Percentiles rank a stretch among this genome's conserved stretches.
Evolutionary conservation across 2,888 invertebrate species (phyloP).

Genomic region (Auanema freiburgensis): DNA sequence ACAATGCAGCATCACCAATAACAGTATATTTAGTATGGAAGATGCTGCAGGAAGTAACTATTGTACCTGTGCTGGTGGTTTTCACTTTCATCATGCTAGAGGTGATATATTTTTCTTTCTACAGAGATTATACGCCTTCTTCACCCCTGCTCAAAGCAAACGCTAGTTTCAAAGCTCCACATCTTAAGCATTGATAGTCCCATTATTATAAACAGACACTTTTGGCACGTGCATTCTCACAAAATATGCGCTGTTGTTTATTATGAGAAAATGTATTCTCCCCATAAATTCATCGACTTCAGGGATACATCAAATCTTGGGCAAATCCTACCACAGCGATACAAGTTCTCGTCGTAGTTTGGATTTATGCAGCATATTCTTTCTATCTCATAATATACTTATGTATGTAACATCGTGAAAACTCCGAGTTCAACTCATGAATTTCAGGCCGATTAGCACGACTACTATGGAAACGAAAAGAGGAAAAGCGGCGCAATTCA

Average conservation of each 20-base stretch:
- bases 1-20: slow-evolving; percentile 29
- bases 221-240: neutral
- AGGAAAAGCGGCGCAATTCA: neutral
- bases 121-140: no score
- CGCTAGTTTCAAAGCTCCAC: no score
- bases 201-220: no score
- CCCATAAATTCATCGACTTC: slow-evolving; percentile 7
- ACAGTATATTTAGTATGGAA: slow-evolving; percentile 34
- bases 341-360: slow-evolving; percentile 25
- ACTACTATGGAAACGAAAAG: slow-evolving; percentile 23
- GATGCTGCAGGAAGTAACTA: slow-evolving; percentile 27
- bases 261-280: no score
- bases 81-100: slow-evolving; percentile 31
- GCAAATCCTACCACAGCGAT: slow-evolving; percentile 17
- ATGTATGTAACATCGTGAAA: slow-evolving; percentile 17
- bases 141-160: no score
- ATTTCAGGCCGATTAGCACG: slow-evolving; percentile 30
- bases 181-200: no score
- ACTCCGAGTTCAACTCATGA: neutral
- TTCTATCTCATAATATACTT: slow-evolving; percentile 22
- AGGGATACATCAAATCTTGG: slow-evolving; percentile 30
- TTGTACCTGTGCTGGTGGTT: slow-evolving; percentile 28
- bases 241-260: no score
- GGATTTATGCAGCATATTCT: slow-evolving; percentile 27
- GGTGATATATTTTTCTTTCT: no score